These are phyloP conservation scores for Chondrilla cf. caribensis DNA, from an alignment of 37 sponge, comb jelly and placozoan genomes.

Conservation along the genomic window DNA sequence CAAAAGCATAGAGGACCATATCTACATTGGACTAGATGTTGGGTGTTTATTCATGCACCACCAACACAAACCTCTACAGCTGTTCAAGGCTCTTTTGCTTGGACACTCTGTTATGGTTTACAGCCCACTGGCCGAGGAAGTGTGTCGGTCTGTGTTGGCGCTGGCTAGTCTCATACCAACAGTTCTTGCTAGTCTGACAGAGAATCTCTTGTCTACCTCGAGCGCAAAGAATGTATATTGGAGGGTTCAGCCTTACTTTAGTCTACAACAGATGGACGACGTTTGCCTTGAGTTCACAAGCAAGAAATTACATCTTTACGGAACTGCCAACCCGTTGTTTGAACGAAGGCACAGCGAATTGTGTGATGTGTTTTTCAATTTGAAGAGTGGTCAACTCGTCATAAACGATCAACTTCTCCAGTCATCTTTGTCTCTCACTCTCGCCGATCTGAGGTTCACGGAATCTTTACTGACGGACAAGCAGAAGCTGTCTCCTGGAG, in stretches of 20 bases:
- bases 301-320: slow-evolving; percentile 11
- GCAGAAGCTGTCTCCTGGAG: neutral
- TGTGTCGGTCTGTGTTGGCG: slow-evolving; percentile 27
- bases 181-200: slow-evolving; percentile 13
- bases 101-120: slow-evolving; percentile 52
- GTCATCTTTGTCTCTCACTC: slow-evolving; percentile 34
- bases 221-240: neutral
- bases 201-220: slow-evolving; percentile 34
- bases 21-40: slow-evolving; percentile 1
- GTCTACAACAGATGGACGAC: slow-evolving; percentile 60
- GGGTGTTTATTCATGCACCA: slow-evolving; percentile 13
- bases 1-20: neutral
- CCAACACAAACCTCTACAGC: slow-evolving; percentile 48
- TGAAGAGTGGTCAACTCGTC: slow-evolving; percentile 31
- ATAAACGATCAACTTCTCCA: slow-evolving; percentile 22
- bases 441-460: slow-evolving; percentile 74
- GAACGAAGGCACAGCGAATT: slow-evolving; percentile 42
- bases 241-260: slow-evolving; percentile 53
- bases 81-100: slow-evolving; percentile 63
- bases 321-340: slow-evolving; percentile 70
- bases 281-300: neutral
- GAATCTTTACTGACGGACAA: neutral
- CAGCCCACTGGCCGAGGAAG: slow-evolving; percentile 26
- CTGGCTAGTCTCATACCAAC: slow-evolving; percentile 55
- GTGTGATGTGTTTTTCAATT: slow-evolving; percentile 51